A percentile compares a stretch with the other conserved stretches of the same genome.
These are phyloP conservation scores for Leptinotarsa lineolata DNA, from an alignment of 1,140 invertebrate species.

Conservation along the genomic window DNA sequence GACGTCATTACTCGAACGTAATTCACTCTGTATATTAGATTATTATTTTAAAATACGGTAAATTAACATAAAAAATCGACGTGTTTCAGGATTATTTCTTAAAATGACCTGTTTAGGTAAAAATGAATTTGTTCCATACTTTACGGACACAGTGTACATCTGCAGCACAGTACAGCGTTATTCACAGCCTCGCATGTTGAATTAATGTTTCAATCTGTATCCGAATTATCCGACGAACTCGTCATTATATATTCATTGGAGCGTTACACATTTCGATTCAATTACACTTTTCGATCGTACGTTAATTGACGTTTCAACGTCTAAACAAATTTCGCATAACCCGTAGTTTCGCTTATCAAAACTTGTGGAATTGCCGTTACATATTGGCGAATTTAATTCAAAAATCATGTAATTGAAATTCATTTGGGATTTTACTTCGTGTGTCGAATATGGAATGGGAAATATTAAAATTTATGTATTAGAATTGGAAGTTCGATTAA, in stretches of 20 bases:
- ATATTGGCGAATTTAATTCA: neutral
- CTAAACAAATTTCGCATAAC: neutral
- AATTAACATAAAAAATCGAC: no score
- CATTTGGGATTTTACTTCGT: neutral
- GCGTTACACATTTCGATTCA: neutral
- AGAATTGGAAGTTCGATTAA: neutral
- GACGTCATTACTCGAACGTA: no score
- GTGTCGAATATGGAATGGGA: neutral
- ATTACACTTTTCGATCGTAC: neutral
- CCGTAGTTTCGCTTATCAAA: neutral
- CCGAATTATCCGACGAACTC: neutral
- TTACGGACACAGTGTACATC: no score
- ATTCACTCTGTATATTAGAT: no score
- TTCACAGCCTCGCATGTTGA: no score
- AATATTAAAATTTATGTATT: neutral
- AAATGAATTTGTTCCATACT: no score
- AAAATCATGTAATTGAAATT: neutral
- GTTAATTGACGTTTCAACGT: constrained; percentile 8
- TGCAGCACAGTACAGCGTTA: no score
- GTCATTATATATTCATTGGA: neutral
- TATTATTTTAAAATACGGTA: no score
- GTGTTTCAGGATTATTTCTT: no score
- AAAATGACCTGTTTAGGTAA: no score
- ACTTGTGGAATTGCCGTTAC: neutral
- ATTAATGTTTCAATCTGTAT: no score